A percentile compares a stretch with the other conserved stretches of the same genome.
These are phyloP conservation scores for Pachycephala philippinensis DNA, from an alignment of 2,113 vertebrate species.

Conservation along the genomic window DNA sequence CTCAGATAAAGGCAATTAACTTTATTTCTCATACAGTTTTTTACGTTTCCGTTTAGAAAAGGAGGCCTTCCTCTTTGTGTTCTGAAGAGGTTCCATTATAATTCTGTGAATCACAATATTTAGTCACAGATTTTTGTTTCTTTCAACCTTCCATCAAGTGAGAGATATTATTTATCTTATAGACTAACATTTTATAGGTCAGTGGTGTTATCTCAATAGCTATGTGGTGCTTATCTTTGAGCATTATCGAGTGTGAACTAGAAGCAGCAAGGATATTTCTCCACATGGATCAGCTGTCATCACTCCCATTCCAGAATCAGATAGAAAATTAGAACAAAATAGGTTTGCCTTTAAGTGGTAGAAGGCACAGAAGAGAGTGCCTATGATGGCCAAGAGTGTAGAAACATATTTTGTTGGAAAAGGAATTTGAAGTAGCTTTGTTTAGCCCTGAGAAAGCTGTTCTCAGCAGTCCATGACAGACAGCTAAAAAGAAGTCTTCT, in stretches of 20 bases:
- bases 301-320: neutral
- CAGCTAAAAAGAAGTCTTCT: neutral
- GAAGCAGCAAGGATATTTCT: neutral
- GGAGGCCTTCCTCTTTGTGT: rapidly evolving
- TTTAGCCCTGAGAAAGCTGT: neutral
- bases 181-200: neutral
- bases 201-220: neutral
- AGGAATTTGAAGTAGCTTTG: neutral
- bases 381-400: neutral
- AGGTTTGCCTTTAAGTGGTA: neutral
- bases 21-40: neutral
- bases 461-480: neutral
- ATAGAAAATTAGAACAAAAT: neutral
- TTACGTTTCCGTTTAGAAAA: neutral
- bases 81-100: neutral
- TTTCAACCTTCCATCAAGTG: neutral
- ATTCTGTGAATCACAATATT: neutral
- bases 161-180: neutral
- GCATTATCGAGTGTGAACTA: neutral
- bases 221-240: neutral
- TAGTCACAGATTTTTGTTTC: neutral
- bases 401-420: neutral
- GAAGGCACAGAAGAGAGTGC: neutral
- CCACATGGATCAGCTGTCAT: neutral
- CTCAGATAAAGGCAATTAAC: neutral